A percentile compares a stretch with the other conserved stretches of the same genome.
phyloP scores from a whole-genome alignment of 2,113 vertebrate species.

The Anas platyrhynchos region DNA sequence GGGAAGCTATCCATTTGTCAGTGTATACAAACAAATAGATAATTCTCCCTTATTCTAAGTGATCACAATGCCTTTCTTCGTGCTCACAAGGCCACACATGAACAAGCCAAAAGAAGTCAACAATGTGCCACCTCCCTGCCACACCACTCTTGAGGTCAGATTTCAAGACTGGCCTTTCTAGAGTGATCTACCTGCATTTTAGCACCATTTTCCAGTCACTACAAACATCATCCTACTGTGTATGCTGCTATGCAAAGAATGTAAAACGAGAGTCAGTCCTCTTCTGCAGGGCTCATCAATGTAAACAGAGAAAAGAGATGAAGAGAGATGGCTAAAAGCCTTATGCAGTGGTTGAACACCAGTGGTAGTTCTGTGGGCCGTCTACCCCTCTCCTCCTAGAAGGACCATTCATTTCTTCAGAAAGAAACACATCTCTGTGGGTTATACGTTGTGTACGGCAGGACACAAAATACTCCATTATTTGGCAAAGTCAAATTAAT shows the following conservation, averaged over 20 bases:
- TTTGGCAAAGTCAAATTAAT: slow-evolving; percentile 12
- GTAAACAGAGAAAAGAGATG: no score
- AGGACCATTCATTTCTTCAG: background rate
- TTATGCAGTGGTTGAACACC: no score
- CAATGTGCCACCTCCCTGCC: background rate
- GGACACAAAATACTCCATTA: background rate
- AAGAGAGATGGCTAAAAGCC: no score
- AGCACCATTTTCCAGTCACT: no score
- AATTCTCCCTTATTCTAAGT: background rate
- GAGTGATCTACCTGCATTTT: background rate
- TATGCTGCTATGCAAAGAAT: no score
- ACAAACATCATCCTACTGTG: no score
- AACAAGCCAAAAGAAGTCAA: background rate
- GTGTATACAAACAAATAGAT: background rate
- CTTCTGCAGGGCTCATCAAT: no score
- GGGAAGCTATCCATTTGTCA: background rate
- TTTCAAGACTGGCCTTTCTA: background rate
- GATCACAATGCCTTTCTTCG: background rate
- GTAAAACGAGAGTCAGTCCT: no score
- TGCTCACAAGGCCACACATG: background rate
- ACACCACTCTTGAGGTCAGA: background rate
- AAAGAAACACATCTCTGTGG: background rate
- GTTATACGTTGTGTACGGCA: background rate
- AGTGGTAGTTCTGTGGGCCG: background rate
- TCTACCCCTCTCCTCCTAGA: background rate